phyloP scores from a whole-genome alignment of 1,140 invertebrate genomes.

The Drosophila takahashii region DNA sequence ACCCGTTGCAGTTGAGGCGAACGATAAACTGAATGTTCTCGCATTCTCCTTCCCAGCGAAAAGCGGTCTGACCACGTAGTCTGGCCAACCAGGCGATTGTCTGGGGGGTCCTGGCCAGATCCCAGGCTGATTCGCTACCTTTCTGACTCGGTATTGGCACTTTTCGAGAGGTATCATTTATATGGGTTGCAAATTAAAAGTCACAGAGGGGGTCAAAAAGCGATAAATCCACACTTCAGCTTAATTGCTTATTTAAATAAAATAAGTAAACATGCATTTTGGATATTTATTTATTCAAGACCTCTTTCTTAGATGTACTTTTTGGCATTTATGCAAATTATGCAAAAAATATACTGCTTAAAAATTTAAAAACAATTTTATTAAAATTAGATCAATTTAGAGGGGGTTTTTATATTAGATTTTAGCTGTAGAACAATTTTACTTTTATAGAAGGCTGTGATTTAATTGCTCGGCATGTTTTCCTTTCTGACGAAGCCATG shows the following conservation, averaged over 20 bases:
- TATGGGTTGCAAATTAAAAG: background rate
- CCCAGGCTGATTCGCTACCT: background rate
- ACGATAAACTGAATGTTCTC: conserved; percentile 59
- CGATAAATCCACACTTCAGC: background rate
- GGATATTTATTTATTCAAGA: too few relatives aligned
- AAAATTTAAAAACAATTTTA: too few relatives aligned
- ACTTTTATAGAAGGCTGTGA: background rate
- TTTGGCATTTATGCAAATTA: too few relatives aligned
- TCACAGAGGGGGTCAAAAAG: too few relatives aligned
- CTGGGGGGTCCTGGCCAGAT: conserved; percentile 26
- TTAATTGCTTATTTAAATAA: too few relatives aligned
- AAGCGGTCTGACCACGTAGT: conserved; percentile 47
- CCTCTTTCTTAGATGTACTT: too few relatives aligned
- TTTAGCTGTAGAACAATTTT: too few relatives aligned
- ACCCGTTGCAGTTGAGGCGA: conserved; percentile 85
- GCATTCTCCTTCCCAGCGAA: conserved; percentile 40
- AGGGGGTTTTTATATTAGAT: too few relatives aligned
- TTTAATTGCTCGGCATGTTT: conserved; percentile 54
- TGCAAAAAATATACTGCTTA: too few relatives aligned
- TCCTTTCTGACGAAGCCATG: conserved; percentile 2
- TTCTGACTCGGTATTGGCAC: background rate
- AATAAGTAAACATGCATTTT: too few relatives aligned
- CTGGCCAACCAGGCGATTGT: conserved; percentile 9
- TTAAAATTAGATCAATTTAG: too few relatives aligned
- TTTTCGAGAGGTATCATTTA: conserved; percentile 1